phyloP scores from a whole-genome alignment of 2,888 invertebrate species.

The Nomada lathburiana region DNA sequence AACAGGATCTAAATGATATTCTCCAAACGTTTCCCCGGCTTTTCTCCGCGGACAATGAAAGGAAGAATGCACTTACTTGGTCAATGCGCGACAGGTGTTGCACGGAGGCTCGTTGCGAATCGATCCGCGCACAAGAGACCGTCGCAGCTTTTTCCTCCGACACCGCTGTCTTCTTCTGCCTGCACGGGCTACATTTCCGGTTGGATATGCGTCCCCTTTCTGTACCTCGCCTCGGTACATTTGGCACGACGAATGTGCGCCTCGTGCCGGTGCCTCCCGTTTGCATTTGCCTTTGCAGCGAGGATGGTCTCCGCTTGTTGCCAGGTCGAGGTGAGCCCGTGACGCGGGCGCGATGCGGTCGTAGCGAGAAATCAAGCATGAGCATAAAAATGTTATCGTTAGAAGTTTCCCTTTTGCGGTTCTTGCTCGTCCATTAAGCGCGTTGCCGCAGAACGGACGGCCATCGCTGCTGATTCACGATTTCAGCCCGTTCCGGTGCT shows the following conservation, averaged over 20 bases:
- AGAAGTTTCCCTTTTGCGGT: conserved; percentile 22
- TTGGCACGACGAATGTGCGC: conserved; percentile 59
- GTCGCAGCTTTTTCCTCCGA: conserved; percentile 51
- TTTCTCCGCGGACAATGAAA: conserved; percentile 40
- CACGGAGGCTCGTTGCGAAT: conserved; percentile 64
- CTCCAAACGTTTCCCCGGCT: conserved; percentile 16
- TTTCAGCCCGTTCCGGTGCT: conserved; percentile 13
- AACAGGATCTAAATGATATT: conserved; percentile 32
- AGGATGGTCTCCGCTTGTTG: conserved; percentile 66
- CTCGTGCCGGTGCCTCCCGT: background rate
- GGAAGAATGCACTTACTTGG: conserved; percentile 60
- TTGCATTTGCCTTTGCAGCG: conserved; percentile 27
- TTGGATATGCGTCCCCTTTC: conserved; percentile 26
- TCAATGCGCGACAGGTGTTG: conserved; percentile 63
- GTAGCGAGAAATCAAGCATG: conserved; percentile 39
- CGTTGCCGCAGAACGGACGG: conserved; percentile 9
- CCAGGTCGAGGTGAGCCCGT: conserved; percentile 49
- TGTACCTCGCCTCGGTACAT: conserved; percentile 31
- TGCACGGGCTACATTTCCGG: conserved; percentile 57
- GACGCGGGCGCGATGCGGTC: conserved; percentile 51
- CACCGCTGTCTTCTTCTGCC: conserved; percentile 52
- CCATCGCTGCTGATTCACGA: conserved; percentile 43
- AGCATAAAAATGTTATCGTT: conserved; percentile 34
- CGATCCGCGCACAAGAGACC: conserved; percentile 53
- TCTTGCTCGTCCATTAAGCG: conserved; percentile 33